A percentile compares a stretch with the other conserved stretches of the same genome.
Evolutionary conservation across 2,888 invertebrate species (phyloP).

Genomic region (Esperia sulphurella): DNA sequence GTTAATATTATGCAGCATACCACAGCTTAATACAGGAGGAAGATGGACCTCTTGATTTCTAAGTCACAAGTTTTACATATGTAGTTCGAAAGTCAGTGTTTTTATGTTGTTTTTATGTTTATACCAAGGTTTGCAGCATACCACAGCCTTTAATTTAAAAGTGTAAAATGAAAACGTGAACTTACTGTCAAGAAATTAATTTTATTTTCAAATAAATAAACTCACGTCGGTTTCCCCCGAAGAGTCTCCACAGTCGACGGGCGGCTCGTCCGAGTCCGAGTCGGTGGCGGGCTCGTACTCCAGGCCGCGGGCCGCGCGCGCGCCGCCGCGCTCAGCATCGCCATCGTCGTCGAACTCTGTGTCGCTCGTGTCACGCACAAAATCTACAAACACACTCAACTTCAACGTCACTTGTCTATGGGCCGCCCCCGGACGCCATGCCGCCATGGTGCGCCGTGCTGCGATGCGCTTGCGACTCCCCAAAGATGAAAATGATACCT

Average conservation of each 20-base stretch:
- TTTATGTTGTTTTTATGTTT: too few relatives aligned
- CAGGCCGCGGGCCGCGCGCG: conserved; percentile 10
- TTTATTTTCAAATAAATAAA: too few relatives aligned
- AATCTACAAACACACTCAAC: conserved; percentile 62
- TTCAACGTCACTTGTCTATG: conserved; percentile 10
- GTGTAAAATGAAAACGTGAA: too few relatives aligned
- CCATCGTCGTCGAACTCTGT: conserved; percentile 43
- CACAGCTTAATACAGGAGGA: too few relatives aligned
- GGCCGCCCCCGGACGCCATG: conserved; percentile 1
- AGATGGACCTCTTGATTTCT: too few relatives aligned
- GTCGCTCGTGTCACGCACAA: conserved; percentile 76
- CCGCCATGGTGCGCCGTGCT: neutral
- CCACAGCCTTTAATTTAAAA: too few relatives aligned
- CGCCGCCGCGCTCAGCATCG: conserved; percentile 28
- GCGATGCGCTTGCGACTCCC: conserved; percentile 1
- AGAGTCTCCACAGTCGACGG: conserved; percentile 51
- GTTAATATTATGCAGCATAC: too few relatives aligned
- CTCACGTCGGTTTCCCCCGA: conserved; percentile 77
- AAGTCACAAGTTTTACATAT: too few relatives aligned
- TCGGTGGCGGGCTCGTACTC: conserved; percentile 77
- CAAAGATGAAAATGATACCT: conserved; percentile 9
- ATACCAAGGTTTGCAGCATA: too few relatives aligned
- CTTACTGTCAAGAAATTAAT: too few relatives aligned
- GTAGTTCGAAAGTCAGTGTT: too few relatives aligned
- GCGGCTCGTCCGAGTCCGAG: conserved; percentile 67